These are phyloP conservation scores for Acridotheres tristis DNA, from an alignment of 2,797 vertebrate species.

Conservation along the genomic window DNA sequence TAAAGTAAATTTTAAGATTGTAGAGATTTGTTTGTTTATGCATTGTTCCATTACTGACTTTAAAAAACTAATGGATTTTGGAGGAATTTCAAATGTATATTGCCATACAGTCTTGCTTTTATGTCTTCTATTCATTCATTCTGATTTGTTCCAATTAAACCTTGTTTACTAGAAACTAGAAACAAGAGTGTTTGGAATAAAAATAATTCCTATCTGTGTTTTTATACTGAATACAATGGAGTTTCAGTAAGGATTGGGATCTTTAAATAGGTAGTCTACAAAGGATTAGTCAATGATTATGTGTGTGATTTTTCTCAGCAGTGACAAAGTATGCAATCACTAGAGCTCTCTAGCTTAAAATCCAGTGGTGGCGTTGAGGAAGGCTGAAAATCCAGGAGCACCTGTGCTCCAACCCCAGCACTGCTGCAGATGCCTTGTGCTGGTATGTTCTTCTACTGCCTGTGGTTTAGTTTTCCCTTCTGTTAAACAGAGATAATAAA, in stretches of 20 bases:
- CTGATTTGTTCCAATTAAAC: not conserved
- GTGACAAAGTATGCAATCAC: not conserved
- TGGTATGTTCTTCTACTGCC: not conserved
- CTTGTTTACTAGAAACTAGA: not conserved
- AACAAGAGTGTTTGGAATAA: not conserved
- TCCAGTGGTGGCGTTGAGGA: not conserved
- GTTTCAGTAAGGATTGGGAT: not conserved
- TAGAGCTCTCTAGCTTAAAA: not conserved
- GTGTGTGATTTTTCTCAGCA: not conserved
- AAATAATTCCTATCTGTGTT: not conserved
- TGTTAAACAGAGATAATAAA: slow-evolving; percentile 17
- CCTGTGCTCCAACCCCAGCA: not conserved
- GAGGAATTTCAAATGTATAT: not conserved
- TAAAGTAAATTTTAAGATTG: not conserved
- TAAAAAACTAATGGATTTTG: not conserved
- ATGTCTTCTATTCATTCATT: not conserved
- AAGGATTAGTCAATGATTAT: not conserved
- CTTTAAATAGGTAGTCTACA: not conserved
- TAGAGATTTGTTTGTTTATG: not conserved
- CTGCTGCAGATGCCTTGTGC: not conserved
- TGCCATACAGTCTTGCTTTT: not conserved
- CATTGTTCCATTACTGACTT: not conserved
- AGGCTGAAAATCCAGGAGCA: not conserved
- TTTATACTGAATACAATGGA: not conserved
- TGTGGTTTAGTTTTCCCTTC: not conserved